Conservation (phyloP, 2,113 vertebrate genomes). For the Gallinago jamesoni region DNA sequence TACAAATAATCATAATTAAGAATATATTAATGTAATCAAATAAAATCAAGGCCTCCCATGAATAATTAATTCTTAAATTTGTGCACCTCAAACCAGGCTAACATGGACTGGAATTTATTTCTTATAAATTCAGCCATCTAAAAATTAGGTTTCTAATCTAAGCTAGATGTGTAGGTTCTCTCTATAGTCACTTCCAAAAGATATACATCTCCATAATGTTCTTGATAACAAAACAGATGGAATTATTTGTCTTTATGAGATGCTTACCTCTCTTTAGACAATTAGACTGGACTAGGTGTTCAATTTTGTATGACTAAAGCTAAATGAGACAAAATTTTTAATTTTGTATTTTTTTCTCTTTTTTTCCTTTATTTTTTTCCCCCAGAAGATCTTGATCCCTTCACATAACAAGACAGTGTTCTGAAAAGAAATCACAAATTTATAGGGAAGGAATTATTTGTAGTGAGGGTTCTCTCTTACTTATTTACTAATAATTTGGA, state of each 20-base stretch:
- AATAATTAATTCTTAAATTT: background rate
- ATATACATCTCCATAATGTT: background rate
- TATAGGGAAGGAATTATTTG: background rate
- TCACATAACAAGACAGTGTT: background rate
- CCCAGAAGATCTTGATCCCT: accelerated
- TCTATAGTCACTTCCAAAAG: background rate
- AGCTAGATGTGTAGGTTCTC: background rate
- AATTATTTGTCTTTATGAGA: background rate
- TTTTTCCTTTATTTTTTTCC: too few species aligned
- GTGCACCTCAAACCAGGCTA: background rate
- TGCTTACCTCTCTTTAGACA: background rate
- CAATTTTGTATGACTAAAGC: background rate
- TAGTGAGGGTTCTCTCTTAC: background rate
- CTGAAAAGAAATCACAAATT: background rate
- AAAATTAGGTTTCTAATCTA: background rate
- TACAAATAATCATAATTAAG: background rate
- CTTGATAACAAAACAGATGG: background rate
- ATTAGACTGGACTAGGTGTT: background rate
- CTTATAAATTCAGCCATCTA: background rate
- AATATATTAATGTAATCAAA: background rate
- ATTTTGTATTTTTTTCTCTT: background rate
- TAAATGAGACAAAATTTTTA: background rate
- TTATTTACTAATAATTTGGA: background rate
- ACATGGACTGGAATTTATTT: background rate
- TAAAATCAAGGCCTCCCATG: background rate